A percentile compares a stretch with the other conserved stretches of the same genome.
phyloP scores from a whole-genome alignment of 2,888 invertebrate genomes.

The Choristoneura rosaceana region DNA sequence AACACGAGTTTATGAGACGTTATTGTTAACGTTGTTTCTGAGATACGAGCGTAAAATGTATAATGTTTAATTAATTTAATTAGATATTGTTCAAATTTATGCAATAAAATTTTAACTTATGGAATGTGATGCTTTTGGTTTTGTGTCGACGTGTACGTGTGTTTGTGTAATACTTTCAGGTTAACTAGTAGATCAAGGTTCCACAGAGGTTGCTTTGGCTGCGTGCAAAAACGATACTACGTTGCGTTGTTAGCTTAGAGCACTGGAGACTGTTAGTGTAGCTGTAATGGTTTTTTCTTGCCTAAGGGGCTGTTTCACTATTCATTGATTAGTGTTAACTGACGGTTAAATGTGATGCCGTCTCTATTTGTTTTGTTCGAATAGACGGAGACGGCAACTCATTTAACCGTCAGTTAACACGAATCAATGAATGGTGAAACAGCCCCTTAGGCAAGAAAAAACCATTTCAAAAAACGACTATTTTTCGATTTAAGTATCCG shows the following conservation, averaged over 20 bases:
- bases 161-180: conserved; percentile 8
- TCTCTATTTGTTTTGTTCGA: no score
- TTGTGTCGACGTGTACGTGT: neutral
- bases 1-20: neutral
- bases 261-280: neutral
- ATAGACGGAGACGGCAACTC: no score
- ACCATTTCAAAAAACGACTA: no score
- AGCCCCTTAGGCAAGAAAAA: no score
- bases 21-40: conserved; percentile 7
- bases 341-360: no score
- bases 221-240: neutral
- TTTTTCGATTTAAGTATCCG: no score
- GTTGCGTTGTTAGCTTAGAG: neutral
- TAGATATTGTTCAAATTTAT: neutral
- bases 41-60: neutral
- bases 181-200: conserved; percentile 6
- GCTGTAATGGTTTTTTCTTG: no score
- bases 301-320: no score
- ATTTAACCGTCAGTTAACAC: no score
- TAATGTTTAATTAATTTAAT: neutral
- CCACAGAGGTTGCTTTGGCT: neutral
- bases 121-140: neutral
- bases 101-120: neutral
- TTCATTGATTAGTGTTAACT: no score
- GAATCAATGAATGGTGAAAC: no score